Evolutionary conservation across 2,888 invertebrate species (phyloP).

Genomic region (Dysmachus trigonus): DNA sequence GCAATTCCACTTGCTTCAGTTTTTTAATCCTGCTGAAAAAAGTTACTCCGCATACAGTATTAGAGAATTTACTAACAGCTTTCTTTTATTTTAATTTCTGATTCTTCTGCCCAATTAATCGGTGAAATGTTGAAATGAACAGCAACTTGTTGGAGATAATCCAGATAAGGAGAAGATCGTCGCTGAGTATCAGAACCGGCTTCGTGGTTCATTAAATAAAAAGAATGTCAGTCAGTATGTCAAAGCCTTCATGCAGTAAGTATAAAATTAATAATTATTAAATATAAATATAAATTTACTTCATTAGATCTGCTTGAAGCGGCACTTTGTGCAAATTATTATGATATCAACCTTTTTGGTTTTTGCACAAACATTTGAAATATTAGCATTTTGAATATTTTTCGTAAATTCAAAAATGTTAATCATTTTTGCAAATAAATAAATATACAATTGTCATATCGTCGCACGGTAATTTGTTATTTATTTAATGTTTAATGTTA

Average conservation of each 20-base stretch:
- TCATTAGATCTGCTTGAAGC: neutral
- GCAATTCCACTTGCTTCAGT: neutral
- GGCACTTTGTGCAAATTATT: too few species aligned
- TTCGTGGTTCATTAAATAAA: conserved; percentile 79
- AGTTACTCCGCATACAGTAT: neutral
- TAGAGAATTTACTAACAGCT: neutral
- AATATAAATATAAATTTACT: neutral
- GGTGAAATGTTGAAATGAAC: neutral
- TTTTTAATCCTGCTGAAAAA: neutral
- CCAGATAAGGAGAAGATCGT: conserved; percentile 79
- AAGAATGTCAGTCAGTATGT: conserved; percentile 85
- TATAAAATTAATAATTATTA: conserved; percentile 51
- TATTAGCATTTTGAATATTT: too few species aligned
- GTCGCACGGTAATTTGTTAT: too few species aligned
- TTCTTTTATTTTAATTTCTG: neutral
- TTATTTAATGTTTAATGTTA: too few species aligned
- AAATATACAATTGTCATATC: too few species aligned
- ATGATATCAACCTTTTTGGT: too few species aligned
- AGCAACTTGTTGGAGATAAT: conserved; percentile 71
- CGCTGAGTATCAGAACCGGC: conserved; percentile 77
- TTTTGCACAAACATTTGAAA: too few species aligned
- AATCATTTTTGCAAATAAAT: too few species aligned
- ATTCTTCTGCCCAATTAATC: neutral
- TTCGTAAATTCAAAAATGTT: too few species aligned
- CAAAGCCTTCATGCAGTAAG: conserved; percentile 83